Base-by-base conservation (phyloP, 2,888 invertebrate genomes). In the Macrophya annulata region DNA sequence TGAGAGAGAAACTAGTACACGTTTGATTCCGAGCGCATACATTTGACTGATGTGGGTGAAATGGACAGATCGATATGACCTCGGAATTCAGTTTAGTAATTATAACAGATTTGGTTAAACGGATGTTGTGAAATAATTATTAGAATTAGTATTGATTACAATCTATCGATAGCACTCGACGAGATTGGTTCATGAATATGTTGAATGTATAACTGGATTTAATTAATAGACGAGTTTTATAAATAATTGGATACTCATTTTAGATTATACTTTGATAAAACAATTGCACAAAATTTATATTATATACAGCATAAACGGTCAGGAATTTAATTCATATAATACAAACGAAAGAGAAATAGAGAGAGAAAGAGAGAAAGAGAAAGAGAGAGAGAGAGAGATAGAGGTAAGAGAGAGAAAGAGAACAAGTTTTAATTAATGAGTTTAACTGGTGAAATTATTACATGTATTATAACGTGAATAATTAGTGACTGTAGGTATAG, bases 101-200 rank as follows among this genome's bases (percentile, higher is more conserved):
- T 81, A 62, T 62, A 62, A 81, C 81, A 15, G 43, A 62, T 62
- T 81, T 62, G 79, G 62, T 40, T 77, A 51, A 77, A 51, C 51
- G 77, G n/a, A 59, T 59, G 25, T 59, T 62, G 21, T 40, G 21
- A 21, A n/a, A 21, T 81, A 81, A 62, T 81, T 40, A 59, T 62
- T 21, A 43, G 25, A 59, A 81, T 81, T 43, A 81, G 62, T 43
- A 62, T 62, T 81, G 12, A 59, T 81, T 40, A 15, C 59, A 81
- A 62, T 81, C 59, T 81, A 62, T 81, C 21, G 40, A 25, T 62
- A 43, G 31, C 62, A 40, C 59, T 62, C 21, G 81, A 62, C 59
- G 15, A 43, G 31, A 81, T 81, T 21, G 40, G n/a, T 62, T 59
- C 62, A 43, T 43, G 31, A 40, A 62, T 43, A 17, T 43, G 43